These are phyloP conservation scores for Tethya wilhelma DNA, from an alignment of 37 sponge, comb jelly and placozoan species.

Conservation along the genomic window DNA sequence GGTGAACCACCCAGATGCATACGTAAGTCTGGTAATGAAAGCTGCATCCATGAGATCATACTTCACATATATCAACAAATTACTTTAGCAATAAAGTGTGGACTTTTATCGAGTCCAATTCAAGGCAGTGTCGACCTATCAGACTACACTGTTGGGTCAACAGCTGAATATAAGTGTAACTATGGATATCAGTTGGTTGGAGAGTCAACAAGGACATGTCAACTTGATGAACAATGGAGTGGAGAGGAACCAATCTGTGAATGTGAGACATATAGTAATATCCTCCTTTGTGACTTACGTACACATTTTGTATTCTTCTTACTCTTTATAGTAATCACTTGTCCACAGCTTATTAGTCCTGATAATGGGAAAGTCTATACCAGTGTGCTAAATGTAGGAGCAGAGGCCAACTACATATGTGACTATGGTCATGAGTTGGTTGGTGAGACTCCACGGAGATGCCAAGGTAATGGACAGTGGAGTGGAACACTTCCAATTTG, in stretches of 20 bases:
- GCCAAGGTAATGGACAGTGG: constrained; percentile 54
- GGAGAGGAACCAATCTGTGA: constrained; percentile 38
- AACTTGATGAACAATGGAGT: constrained; percentile 48
- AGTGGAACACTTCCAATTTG: constrained; percentile 48
- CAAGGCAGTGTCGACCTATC: constrained; percentile 43
- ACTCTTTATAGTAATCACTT: constrained; percentile 34
- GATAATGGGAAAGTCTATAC: constrained; percentile 21
- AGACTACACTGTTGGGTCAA: constrained; percentile 1
- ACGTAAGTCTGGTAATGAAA: constrained; percentile 14
- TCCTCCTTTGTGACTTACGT: not conserved
- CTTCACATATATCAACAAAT: too few species aligned
- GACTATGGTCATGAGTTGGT: constrained; percentile 29
- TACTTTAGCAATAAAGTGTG: constrained; percentile 61
- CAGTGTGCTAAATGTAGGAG: not conserved
- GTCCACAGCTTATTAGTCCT: constrained; percentile 14
- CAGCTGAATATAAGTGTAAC: constrained; percentile 41
- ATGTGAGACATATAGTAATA: constrained; percentile 15
- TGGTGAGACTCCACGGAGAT: constrained; percentile 17
- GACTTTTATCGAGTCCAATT: constrained; percentile 8
- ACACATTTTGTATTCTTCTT: too few species aligned
- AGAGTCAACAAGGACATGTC: constrained; percentile 31
- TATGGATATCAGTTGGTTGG: constrained; percentile 53
- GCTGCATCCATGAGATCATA: not conserved
- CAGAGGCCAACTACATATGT: constrained; percentile 37
- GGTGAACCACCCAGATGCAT: constrained; percentile 49